Evolutionary conservation across 2,113 vertebrate genomes (phyloP), one percentile per base, ranked within the genome.

Genomic region (Copsychus sechellarum): DNA sequence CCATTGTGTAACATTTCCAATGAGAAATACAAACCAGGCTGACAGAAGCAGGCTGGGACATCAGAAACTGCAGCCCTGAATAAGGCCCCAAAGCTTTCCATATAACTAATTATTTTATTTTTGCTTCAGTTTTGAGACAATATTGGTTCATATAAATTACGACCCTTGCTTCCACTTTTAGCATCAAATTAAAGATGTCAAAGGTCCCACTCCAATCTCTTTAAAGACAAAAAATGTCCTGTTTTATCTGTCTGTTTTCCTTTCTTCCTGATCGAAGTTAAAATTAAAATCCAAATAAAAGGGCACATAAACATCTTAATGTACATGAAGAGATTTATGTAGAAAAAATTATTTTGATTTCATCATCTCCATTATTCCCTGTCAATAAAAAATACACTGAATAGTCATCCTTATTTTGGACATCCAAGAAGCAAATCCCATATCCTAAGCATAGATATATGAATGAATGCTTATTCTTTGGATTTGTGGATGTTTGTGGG

Each of bases 311-410:
- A 81, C 64, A 3, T 7, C 21, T 60, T 54, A 71, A 50, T 1
- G 0, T 6, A 58, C 25, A 57, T 6, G 7, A 48, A 50, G 31
- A 71, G 6, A 86, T 77, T 78, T 73, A 81, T 16, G 18, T 9
- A 1, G 5, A 11, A 43, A 53, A 51, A 70, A 45, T 54, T 4
- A 29, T 53, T 51, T 43, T 71, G 2, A 76, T 67, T 61, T 74
- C 2, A 12, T 45, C 2, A 2, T 47, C 12, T 43, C 38, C 57
- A 34, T 36, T 48, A 53, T 50, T 83, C 2, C 20, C 1, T 0
- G 3, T 1, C 43, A 77, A 47, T 8, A 14, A 33, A 83, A 93
- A 64, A 62, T 5, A 16, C 0, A 2, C 24, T 21, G 8, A 36
- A 42, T 1, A 42, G 26, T 20, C 25, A 38, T 21, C n/a, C 11